Conservation (phyloP, 2,797 vertebrate species). For the Pseudochromis fuscus region DNA sequence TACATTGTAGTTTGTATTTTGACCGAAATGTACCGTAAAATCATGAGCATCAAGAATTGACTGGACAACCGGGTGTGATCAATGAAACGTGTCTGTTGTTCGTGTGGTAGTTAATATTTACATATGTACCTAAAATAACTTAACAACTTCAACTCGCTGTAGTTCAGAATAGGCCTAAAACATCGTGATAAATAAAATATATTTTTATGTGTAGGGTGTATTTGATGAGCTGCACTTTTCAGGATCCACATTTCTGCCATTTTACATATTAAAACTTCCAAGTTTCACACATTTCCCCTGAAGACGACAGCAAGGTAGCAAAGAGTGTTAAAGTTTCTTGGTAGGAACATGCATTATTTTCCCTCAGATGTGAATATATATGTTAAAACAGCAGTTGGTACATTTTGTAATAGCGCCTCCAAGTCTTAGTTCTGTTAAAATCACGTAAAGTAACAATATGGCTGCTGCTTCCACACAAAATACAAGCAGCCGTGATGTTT, state of each 20-base stretch:
- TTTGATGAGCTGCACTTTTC: slow-evolving; percentile 2
- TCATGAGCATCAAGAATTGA: slow-evolving; percentile 41
- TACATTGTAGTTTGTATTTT: slow-evolving; percentile 47
- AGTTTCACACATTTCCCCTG: not conserved
- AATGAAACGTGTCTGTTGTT: slow-evolving; percentile 48
- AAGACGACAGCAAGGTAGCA: not conserved
- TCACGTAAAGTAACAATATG: not conserved
- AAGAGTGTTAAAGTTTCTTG: not conserved
- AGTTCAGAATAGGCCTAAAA: slow-evolving; percentile 31
- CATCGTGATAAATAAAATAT: not conserved
- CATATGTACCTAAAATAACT: slow-evolving; percentile 56
- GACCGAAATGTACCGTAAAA: slow-evolving; percentile 47
- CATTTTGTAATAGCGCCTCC: not conserved
- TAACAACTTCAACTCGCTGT: slow-evolving; percentile 45
- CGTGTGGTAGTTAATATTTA: slow-evolving; percentile 52
- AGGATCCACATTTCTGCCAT: slow-evolving; percentile 24
- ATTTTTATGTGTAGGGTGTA: not conserved
- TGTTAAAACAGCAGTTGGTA: accelerated
- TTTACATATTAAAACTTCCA: slow-evolving; percentile 12
- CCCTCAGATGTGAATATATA: not conserved
- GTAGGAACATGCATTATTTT: not conserved
- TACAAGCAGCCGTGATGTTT: not conserved
- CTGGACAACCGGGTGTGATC: slow-evolving; percentile 38
- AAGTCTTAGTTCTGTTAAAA: slow-evolving; percentile 3
- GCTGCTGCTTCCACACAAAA: not conserved